Base-by-base conservation (phyloP, 92 coral and sea anemone species). In the Epizoanthus scotinus region DNA sequence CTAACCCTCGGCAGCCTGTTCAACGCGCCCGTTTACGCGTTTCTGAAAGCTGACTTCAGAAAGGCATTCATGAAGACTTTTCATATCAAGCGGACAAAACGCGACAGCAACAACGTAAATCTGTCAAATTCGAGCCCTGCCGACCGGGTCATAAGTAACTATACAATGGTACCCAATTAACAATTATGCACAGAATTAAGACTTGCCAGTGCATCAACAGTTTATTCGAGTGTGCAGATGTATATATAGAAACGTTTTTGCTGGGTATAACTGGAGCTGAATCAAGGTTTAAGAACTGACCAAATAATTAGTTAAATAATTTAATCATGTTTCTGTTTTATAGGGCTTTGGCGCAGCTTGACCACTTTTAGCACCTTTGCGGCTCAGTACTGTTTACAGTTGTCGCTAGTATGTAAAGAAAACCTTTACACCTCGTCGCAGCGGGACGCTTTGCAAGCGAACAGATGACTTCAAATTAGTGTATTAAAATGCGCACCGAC, bases 21-120 rank as follows among this genome's bases (percentile, higher is more conserved):
- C 28, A 92, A 92, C 58, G 97, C 97, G 1, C 91, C 93, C 2
- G 83, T 92, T 31, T 92, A 92, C 54, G 97, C 93, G 8, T 89
- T 92, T 69, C 83, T 90, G 71, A 92, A 92, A 86, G 83, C 86
- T 14, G 97, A 92, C 87, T 92, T 92, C 58, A 77, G 94, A 31
- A 82, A 82, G 29, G 94, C 88, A 14, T 84, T 92, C 58, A 79
- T 25, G 18, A 72, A 69, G 50, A 77, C 66, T 2, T 53, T 67
- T 67, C 79, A 72, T 28, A 64, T 67, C 17, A 82, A 55, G n/a
- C n/a, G n/a, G 28, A 75, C 52, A 47, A 47, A 47, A 47, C 52
- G 19, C 53, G 42, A 15, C 15, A 75, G 22, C 27, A 60, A 31
- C 17, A 75, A 59, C 27, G 21, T 10, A 0, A 22, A 58, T 38